Percentiles rank a stretch among this genome's conserved stretches.
These are phyloP conservation scores for Caenorhabditis virilis DNA, from an alignment of 2,888 invertebrate species.

Conservation along the genomic window DNA sequence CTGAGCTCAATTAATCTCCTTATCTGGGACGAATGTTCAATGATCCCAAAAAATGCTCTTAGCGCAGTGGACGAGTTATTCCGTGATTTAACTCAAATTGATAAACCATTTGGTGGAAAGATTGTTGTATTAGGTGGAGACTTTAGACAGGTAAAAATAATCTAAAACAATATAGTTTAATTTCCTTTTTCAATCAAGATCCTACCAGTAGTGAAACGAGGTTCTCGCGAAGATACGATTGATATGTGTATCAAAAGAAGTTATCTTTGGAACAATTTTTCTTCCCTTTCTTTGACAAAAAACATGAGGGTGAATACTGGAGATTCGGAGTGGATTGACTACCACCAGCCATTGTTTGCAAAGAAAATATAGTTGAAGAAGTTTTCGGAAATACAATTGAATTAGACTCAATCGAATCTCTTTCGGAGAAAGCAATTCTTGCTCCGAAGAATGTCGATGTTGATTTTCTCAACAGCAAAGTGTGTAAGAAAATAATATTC, in stretches of 20 bases:
- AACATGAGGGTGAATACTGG: conserved; percentile 14
- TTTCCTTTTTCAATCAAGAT: too few relatives aligned
- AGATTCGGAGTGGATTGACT: conserved; percentile 5
- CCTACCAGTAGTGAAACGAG: conserved; percentile 21
- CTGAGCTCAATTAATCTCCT: background rate
- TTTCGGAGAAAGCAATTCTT: conserved; percentile 4
- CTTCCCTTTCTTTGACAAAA: conserved; percentile 1
- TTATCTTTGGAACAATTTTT: conserved; percentile 8
- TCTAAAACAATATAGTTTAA: too few relatives aligned
- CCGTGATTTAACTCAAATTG: conserved; percentile 12
- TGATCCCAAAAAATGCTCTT: conserved; percentile 17
- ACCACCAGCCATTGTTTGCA: background rate
- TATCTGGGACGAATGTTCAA: conserved; percentile 17
- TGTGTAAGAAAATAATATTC: conserved; percentile 3
- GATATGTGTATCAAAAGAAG: conserved; percentile 13
- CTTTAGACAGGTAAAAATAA: conserved; percentile 30
- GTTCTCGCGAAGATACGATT: conserved; percentile 4
- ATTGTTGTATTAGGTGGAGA: conserved; percentile 27
- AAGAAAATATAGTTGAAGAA: conserved; percentile 1
- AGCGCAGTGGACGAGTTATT: conserved; percentile 17
- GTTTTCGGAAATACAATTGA: conserved; percentile 6
- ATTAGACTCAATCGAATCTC: background rate
- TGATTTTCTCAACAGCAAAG: too few relatives aligned
- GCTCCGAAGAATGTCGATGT: conserved; percentile 10
- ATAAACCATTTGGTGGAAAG: conserved; percentile 29